These are phyloP conservation scores for Poecilia wingei DNA, from an alignment of 2,797 vertebrate species.

Conservation along the genomic window DNA sequence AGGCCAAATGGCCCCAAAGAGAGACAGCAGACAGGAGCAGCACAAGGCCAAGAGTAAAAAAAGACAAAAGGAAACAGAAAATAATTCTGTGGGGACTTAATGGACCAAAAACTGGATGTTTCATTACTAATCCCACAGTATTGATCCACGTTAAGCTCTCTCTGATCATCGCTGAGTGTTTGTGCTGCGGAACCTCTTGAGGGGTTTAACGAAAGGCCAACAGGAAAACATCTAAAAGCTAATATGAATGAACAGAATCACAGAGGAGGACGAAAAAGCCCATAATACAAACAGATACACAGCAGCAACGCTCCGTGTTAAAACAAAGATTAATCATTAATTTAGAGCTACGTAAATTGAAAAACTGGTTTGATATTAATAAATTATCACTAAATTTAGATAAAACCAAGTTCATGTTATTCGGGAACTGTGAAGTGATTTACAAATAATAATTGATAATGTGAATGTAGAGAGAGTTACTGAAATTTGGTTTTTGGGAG, in stretches of 20 bases:
- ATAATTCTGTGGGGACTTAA: neutral
- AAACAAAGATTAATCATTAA: neutral
- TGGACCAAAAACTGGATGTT: conserved; percentile 8
- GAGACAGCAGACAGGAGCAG: neutral
- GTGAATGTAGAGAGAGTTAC: too few relatives aligned
- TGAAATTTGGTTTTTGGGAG: too few relatives aligned
- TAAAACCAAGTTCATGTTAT: too few relatives aligned
- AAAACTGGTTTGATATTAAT: too few relatives aligned
- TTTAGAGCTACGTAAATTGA: too few relatives aligned
- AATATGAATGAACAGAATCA: neutral
- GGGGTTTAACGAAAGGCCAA: conserved; percentile 22
- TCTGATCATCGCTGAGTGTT: conserved; percentile 15
- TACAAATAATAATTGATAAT: too few relatives aligned
- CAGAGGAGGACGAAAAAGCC: conserved; percentile 3
- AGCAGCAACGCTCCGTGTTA: neutral
- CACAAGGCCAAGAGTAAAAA: neutral
- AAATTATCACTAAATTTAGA: too few relatives aligned
- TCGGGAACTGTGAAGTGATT: too few relatives aligned
- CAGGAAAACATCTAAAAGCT: conserved; percentile 8
- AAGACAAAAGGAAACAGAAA: neutral
- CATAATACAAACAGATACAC: neutral
- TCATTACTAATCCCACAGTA: conserved; percentile 31
- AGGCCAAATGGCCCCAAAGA: neutral
- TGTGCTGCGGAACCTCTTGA: conserved; percentile 8
- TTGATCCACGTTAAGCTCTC: conserved; percentile 16